Evolutionary conservation across 1,140 invertebrate genomes (phyloP), one percentile per base, ranked within the genome.

Genomic region (Diachasmimorpha longicaudata): DNA sequence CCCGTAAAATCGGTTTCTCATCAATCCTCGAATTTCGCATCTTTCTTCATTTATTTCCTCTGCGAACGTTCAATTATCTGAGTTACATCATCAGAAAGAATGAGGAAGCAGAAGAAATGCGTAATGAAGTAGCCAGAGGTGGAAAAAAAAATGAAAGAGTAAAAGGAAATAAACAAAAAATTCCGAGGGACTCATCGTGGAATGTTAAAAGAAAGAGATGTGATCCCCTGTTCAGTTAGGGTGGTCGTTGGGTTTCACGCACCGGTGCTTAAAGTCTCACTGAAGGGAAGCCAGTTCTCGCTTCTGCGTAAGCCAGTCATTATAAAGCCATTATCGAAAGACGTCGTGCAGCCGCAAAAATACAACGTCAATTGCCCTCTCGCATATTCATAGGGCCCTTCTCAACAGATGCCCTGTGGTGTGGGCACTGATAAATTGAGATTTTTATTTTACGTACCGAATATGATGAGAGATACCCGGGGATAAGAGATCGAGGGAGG

Each of bases 281-380:
- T 25, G 58, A 23, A 63, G 58, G 21, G 23, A 63, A 23, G 58
- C 58, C 58, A 63, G 14, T 31, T 63, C 58, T 63, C 58, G 58
- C 23, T 19, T n/a, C 44, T 75, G 77, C 70, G 74, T 75, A 78
- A 75, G 70, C 73, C 77, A 72, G 63, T 78, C 77, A 78, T 78
- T 78, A 78, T 78, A 78, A 78, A 78, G 77, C 74, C 74, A 78
- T 78, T 78, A 78, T 72, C 74, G 42, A n/a, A 42, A 48, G 68
- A 71, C 19, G 68, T 48, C 42, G 66, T 52, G 52, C 71, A 48
- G 52, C 55, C 39, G 77, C 36, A 72, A 78, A 78, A 78, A 78
- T 78, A 78, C 58, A 67, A 69, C 73, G 44, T 72, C 55, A 78
- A 78, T 71, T 78, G 58, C 69, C 71, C 52, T 25, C 52, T 52